Evolutionary conservation across 2,797 vertebrate genomes (phyloP).

Genomic region (Gymnopithys bicolor): DNA sequence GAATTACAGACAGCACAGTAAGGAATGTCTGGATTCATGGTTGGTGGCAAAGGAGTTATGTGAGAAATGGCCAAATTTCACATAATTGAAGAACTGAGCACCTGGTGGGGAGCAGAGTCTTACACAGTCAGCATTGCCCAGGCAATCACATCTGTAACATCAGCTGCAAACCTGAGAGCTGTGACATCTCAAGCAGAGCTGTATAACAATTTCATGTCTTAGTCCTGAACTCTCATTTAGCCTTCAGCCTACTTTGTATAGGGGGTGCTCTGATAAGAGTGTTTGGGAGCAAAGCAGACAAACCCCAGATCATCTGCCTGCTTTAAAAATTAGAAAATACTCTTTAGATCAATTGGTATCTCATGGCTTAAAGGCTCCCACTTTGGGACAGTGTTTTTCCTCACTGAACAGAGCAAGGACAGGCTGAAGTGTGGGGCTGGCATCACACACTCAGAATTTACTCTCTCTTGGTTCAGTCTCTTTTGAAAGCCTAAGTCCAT

Average conservation of each 20-base stretch:
- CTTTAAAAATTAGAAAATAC: not conserved
- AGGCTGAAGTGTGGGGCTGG: not conserved
- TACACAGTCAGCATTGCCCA: not conserved
- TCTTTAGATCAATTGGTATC: not conserved
- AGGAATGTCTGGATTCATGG: not conserved
- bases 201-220: rapidly evolving
- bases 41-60: not conserved
- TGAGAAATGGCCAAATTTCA: not conserved
- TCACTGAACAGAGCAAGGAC: not conserved
- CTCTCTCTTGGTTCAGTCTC: not conserved
- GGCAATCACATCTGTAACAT: not conserved
- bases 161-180: not conserved
- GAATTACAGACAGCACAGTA: rapidly evolving
- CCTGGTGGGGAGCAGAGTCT: not conserved
- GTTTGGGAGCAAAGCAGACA: not conserved
- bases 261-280: not conserved
- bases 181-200: not conserved
- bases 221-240: not conserved
- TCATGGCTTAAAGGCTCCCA: not conserved
- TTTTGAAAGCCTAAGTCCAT: not conserved
- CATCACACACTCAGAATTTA: not conserved
- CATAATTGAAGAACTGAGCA: not conserved
- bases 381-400: not conserved
- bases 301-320: not conserved
- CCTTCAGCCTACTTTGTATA: not conserved